These are phyloP conservation scores for Chymomyza caudatula DNA, from an alignment of 2,888 invertebrate species.

Conservation along the genomic window DNA sequence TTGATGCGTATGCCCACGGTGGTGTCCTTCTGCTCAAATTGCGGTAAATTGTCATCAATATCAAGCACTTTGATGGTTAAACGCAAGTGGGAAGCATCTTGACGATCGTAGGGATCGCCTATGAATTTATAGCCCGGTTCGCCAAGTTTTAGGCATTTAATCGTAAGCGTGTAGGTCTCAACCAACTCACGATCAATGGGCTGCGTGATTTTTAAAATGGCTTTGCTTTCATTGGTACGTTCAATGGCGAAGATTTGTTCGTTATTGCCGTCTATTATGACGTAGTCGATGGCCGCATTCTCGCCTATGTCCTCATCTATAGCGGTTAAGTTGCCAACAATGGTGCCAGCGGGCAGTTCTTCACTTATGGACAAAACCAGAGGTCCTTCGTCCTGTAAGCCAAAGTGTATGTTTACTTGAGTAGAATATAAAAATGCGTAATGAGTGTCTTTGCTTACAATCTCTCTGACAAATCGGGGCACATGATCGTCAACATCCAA, in stretches of 20 bases:
- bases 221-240: constrained; percentile 83
- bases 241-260: constrained; percentile 82
- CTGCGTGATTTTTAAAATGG: constrained; percentile 81
- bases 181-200: constrained; percentile 83
- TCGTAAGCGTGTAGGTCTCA: constrained; percentile 81
- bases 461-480: constrained; percentile 84
- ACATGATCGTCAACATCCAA: constrained; percentile 89
- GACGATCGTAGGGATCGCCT: constrained; percentile 80
- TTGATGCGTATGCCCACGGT: constrained; percentile 87
- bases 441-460: constrained; percentile 79
- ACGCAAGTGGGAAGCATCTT: constrained; percentile 85
- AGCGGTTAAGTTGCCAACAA: constrained; percentile 84
- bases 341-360: constrained; percentile 83
- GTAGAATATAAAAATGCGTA: no score
- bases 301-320: constrained; percentile 86
- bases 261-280: constrained; percentile 86
- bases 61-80: constrained; percentile 83
- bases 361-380: constrained; percentile 82
- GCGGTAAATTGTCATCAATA: constrained; percentile 86
- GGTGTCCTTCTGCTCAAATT: constrained; percentile 82
- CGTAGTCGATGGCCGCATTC: constrained; percentile 87
- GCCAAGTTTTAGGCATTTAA: constrained; percentile 84
- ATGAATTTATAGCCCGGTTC: constrained; percentile 76
- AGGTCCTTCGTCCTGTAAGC: constrained; percentile 82
- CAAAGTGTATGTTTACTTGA: not conserved